phyloP scores from a whole-genome alignment of 2,113 vertebrate species.

The Telmatochromis brichardi region DNA sequence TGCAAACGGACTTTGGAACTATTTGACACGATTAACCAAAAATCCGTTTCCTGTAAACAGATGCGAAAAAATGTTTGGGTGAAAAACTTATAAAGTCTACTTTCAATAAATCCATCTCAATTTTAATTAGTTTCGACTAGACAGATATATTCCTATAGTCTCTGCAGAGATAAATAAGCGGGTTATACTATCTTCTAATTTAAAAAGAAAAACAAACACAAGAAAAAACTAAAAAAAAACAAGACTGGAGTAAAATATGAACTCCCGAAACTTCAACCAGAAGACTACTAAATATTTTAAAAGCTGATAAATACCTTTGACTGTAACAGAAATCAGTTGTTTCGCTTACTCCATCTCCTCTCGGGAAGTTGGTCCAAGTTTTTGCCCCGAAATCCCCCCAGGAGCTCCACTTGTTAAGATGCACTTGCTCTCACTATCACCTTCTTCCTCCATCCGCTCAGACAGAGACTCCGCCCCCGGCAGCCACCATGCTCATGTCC shows the following conservation, averaged over 20 bases:
- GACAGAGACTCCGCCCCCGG: conserved; percentile 29
- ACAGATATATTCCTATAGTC: neutral
- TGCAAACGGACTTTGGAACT: neutral
- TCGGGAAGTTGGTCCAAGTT: neutral
- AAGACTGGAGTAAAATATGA: neutral
- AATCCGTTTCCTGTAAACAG: neutral
- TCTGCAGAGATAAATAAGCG: neutral
- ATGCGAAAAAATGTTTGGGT: neutral
- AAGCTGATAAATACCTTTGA: conserved; percentile 31
- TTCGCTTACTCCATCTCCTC: conserved; percentile 26
- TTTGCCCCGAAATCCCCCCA: neutral
- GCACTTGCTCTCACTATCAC: neutral
- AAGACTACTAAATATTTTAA: neutral
- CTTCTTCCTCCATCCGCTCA: conserved; percentile 16
- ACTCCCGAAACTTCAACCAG: neutral
- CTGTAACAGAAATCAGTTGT: neutral
- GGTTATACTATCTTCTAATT: neutral
- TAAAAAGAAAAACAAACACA: neutral
- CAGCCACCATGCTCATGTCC: neutral
- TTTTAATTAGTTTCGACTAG: neutral
- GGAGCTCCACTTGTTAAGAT: conserved; percentile 16
- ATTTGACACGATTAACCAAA: neutral
- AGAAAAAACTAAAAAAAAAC: neutral
- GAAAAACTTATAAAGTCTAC: neutral
- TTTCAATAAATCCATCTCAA: neutral